Evolutionary conservation across 2,888 invertebrate genomes (phyloP).

Genomic region (Meta bourneti): DNA sequence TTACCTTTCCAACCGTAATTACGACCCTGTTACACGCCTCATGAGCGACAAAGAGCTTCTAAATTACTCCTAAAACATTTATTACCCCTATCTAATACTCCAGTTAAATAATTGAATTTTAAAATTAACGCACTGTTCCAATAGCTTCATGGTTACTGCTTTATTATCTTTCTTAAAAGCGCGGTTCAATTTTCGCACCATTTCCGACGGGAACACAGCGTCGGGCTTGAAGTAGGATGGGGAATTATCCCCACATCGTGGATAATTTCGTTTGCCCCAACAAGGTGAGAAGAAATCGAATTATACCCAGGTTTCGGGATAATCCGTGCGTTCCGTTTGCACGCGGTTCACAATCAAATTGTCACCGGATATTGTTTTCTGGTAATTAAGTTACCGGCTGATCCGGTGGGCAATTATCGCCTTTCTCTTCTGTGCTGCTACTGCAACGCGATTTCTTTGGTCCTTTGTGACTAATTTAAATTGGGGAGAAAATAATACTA

Average conservation of each 20-base stretch:
- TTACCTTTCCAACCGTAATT: not conserved
- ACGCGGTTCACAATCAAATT: not conserved
- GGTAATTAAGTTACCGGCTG: not conserved
- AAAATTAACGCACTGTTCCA: not conserved
- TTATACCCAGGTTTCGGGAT: not conserved
- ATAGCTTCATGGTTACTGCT: not conserved
- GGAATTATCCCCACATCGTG: not conserved
- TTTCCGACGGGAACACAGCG: no score
- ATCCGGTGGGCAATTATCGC: not conserved
- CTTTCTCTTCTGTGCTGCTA: not conserved
- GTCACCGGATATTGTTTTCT: not conserved
- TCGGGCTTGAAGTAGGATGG: not conserved
- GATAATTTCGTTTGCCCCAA: not conserved
- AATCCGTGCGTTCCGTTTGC: not conserved
- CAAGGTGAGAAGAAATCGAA: conserved; percentile 1
- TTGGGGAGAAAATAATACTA: not conserved
- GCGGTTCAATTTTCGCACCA: not conserved
- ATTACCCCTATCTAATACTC: not conserved
- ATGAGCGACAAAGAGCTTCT: not conserved
- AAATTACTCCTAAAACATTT: conserved; percentile 1
- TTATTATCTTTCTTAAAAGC: not conserved
- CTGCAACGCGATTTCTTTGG: not conserved
- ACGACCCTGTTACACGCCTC: not conserved
- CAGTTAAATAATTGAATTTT: conserved; percentile 1
- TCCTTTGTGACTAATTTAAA: not conserved